These are phyloP conservation scores for Trachelus tabidus DNA, from an alignment of 2,888 invertebrate genomes.

Conservation along the genomic window DNA sequence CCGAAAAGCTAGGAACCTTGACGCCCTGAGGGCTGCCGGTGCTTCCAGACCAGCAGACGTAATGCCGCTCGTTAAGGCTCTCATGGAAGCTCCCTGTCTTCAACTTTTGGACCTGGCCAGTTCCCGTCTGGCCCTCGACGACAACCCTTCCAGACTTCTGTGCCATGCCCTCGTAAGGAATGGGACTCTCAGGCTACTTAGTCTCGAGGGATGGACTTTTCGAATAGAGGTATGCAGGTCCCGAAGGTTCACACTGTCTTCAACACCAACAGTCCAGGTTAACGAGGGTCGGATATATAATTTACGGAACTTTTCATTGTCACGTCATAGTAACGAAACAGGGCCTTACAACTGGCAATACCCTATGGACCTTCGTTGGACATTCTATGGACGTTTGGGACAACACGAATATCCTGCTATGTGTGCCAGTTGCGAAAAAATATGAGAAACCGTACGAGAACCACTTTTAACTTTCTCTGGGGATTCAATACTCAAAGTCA, in stretches of 20 bases:
- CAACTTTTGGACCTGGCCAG: slow-evolving; percentile 70
- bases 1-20: slow-evolving; percentile 67
- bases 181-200: slow-evolving; percentile 67
- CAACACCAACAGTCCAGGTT: not conserved
- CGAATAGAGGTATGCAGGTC: slow-evolving; percentile 67
- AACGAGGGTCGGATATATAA: not conserved
- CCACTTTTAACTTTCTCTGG: not conserved
- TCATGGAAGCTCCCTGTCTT: slow-evolving; percentile 69
- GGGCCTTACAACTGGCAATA: not conserved
- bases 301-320: not conserved
- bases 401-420: not conserved
- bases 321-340: not conserved
- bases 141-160: slow-evolving; percentile 67
- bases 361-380: not conserved
- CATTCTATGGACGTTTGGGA: not conserved
- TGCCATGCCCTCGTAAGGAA: slow-evolving; percentile 67
- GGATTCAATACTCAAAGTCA: not conserved
- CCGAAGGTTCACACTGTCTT: not conserved
- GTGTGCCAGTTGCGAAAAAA: not conserved
- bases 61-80: slow-evolving; percentile 69
- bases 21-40: slow-evolving; percentile 69
- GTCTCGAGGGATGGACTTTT: slow-evolving; percentile 71
- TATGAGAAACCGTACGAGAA: not conserved
- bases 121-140: slow-evolving; percentile 68
- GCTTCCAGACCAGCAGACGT: slow-evolving; percentile 69